A percentile compares a stretch with the other conserved stretches of the same genome.
These are phyloP conservation scores for Amphiprion ocellaris DNA, from an alignment of 2,113 vertebrate species.

Conservation along the genomic window DNA sequence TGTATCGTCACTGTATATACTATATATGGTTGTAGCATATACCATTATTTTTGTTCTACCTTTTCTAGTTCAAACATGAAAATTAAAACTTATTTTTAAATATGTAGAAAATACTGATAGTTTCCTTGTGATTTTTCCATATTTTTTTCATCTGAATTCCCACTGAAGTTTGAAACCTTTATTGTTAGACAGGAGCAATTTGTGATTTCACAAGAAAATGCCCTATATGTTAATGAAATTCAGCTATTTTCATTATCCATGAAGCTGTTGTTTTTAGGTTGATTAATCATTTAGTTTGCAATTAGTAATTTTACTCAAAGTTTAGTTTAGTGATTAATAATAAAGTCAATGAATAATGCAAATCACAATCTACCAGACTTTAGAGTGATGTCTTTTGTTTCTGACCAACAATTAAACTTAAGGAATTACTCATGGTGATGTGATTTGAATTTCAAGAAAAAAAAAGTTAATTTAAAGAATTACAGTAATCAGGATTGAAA, in stretches of 20 bases:
- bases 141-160: not conserved
- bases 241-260: not conserved
- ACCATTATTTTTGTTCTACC: not conserved
- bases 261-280: not conserved
- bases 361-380: not conserved
- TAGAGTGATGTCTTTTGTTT: not conserved
- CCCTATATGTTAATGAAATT: not conserved
- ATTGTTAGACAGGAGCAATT: not conserved
- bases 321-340: slow-evolving; percentile 4
- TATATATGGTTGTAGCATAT: not conserved
- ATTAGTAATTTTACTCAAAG: slow-evolving; percentile 8
- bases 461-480: not conserved
- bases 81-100: not conserved
- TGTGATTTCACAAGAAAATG: not conserved
- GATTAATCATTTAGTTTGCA: not conserved
- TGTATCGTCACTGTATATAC: not conserved
- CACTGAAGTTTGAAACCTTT: not conserved
- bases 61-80: slow-evolving; percentile 2
- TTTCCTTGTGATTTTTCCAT: not conserved
- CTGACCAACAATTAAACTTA: not conserved
- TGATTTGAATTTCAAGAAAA: not conserved
- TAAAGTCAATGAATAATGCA: not conserved
- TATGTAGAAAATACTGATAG: not conserved
- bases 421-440: not conserved
- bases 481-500: not conserved